Conservation (phyloP, 2,797 vertebrate genomes). For the Fistularia commersonii region DNA sequence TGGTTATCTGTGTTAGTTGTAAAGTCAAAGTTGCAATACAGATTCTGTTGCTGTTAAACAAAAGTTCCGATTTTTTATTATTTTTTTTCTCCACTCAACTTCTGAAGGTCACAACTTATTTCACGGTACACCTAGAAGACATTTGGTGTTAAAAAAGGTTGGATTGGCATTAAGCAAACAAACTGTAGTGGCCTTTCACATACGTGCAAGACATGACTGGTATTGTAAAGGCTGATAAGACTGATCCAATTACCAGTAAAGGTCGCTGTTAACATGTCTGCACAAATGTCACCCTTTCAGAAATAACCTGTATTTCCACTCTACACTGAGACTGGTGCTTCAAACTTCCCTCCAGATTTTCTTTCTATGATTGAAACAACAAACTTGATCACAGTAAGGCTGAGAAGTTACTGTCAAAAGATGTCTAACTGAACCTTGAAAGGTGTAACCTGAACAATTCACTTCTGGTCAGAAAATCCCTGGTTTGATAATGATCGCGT, state of each 20-base stretch:
- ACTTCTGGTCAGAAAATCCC: too few species aligned
- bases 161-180: not conserved
- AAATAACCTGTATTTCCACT: constrained; percentile 6
- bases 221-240: not conserved
- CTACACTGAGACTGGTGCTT: not conserved
- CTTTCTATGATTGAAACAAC: constrained; percentile 19
- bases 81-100: too few species aligned
- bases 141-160: not conserved
- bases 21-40: too few species aligned
- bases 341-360: constrained; percentile 13
- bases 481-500: too few species aligned
- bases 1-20: too few species aligned
- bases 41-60: too few species aligned
- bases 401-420: not conserved
- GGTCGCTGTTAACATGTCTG: constrained; percentile 35
- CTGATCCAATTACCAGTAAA: constrained; percentile 42
- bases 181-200: not conserved
- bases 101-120: too few species aligned
- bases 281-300: constrained; percentile 36
- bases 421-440: too few species aligned
- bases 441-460: too few species aligned
- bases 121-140: too few species aligned
- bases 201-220: not conserved
- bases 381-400: constrained; percentile 15
- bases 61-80: too few species aligned